Base-by-base conservation (phyloP, 2,888 invertebrate species). In the Dendrolimus pini region DNA sequence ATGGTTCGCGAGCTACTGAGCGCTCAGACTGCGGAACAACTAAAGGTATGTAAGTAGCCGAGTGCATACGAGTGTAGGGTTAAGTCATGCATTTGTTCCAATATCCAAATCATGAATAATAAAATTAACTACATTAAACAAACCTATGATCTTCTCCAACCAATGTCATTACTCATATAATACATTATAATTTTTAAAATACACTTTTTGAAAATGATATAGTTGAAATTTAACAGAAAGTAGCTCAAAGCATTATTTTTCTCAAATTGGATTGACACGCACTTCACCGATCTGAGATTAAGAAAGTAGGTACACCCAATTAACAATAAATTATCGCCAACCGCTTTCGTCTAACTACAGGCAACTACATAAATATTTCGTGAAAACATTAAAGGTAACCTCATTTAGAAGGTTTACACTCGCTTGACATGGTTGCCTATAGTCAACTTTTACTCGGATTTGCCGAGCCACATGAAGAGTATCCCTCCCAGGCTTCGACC, bases 1-100 rank as follows among this genome's bases (percentile, higher is more conserved):
- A 98, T 98, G 94, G 97, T 97, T 80, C 94, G 97, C 67, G 98
- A 99, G 86, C 93, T 99, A 58, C 93, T 99, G 66, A 94, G 95
- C 73, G 94, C 96, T 71, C 95, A 96, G 88, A 95, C 96, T 57
- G 94, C 96, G 56, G 96, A 97, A 74, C 98, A 99, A 90, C 92
- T 98, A 55, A 94, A 94, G 92, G 93, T 93, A 81, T 72, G 79
- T 64, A 59, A 55, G 47, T 47, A 47, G 47, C 47, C 8, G 47
- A 47, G 47, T 47, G 47, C 12, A 47, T 47, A 30, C 30, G 30
- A 30, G 30, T 30, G 9, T 47, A 47, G 47, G 47, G 47, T 47
- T 12, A 47, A 9, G 9, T 47, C 47, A 30, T 30, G 30, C 30
- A 30, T 30, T 30, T 30, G 2, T 30, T 30, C 6, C 30, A 30